Conservation (phyloP, 2,888 invertebrate species). For the Phyto melanocephala region DNA sequence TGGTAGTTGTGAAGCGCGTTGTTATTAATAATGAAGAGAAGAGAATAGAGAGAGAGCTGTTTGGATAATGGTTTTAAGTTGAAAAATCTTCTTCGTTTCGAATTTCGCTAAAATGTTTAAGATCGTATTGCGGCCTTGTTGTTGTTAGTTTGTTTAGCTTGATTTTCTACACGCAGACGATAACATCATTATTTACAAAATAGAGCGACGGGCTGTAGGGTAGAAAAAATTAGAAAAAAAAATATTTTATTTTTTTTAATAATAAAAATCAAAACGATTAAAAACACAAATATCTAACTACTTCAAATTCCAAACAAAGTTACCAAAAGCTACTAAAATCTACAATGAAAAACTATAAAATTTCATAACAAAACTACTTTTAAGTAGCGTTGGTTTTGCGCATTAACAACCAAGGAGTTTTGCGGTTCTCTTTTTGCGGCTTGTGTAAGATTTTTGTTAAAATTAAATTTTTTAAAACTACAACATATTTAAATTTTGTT, state of each 20-base stretch:
- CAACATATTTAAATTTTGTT: neutral
- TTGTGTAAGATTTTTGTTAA: neutral
- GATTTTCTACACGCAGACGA: slow-evolving; percentile 44
- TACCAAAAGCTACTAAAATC: slow-evolving; percentile 51
- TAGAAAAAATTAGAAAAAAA: neutral
- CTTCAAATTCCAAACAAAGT: slow-evolving; percentile 66
- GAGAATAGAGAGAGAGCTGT: neutral
- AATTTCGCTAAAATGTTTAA: slow-evolving; percentile 50
- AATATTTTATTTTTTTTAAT: neutral
- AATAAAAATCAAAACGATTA: too few relatives aligned
- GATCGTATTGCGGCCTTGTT: slow-evolving; percentile 61
- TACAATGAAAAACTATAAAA: neutral
- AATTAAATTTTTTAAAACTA: too few relatives aligned
- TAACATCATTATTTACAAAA: slow-evolving; percentile 27
- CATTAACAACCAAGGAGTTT: neutral
- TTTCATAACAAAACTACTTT: slow-evolving; percentile 23
- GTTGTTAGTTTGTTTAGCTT: slow-evolving; percentile 67
- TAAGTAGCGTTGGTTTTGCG: slow-evolving; percentile 5
- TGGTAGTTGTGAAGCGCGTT: neutral
- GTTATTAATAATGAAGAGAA: too few relatives aligned
- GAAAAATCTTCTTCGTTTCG: slow-evolving; percentile 65
- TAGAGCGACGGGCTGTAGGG: slow-evolving; percentile 32
- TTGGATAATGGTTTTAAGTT: slow-evolving; percentile 40
- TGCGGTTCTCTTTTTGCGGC: neutral
- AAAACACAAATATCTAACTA: slow-evolving; percentile 14